A percentile compares a stretch with the other conserved stretches of the same genome.
phyloP scores from a whole-genome alignment of 1,140 invertebrate species.

The Neodiprion fabricii region DNA sequence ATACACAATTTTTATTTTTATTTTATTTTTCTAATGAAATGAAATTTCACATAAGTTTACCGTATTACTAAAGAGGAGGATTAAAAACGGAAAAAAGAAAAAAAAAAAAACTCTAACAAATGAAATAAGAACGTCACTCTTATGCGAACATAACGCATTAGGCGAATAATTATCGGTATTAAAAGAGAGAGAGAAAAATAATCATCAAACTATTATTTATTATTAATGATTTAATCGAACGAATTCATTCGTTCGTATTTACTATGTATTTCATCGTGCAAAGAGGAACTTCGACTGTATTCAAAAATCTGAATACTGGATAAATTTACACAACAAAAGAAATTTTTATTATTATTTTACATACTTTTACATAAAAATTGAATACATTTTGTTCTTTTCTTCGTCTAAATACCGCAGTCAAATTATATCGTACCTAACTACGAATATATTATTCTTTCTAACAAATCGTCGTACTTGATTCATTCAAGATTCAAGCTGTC shows the following conservation, averaged over 20 bases:
- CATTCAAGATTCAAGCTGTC: too few relatives aligned
- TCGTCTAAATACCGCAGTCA: neutral
- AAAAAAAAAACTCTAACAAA: neutral
- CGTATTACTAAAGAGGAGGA: too few relatives aligned
- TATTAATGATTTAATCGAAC: neutral
- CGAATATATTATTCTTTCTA: neutral
- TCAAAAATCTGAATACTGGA: too few relatives aligned
- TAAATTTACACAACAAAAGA: neutral
- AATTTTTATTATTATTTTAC: neutral
- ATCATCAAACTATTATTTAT: slow-evolving; percentile 3
- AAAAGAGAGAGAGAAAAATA: neutral
- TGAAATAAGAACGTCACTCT: neutral
- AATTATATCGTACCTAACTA: neutral
- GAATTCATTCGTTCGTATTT: neutral
- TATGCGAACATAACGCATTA: neutral
- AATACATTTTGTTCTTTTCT: neutral
- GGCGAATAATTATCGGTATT: neutral
- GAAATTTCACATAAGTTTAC: too few relatives aligned
- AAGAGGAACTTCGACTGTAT: neutral
- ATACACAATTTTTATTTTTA: too few relatives aligned
- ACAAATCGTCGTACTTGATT: too few relatives aligned
- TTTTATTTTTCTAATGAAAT: too few relatives aligned
- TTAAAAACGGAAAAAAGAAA: neutral
- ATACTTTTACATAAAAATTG: neutral
- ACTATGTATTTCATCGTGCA: neutral